Percentiles rank a stretch among this genome's conserved stretches.
phyloP scores from a whole-genome alignment of 2,113 vertebrate species.

The Actenoides hombroni region DNA sequence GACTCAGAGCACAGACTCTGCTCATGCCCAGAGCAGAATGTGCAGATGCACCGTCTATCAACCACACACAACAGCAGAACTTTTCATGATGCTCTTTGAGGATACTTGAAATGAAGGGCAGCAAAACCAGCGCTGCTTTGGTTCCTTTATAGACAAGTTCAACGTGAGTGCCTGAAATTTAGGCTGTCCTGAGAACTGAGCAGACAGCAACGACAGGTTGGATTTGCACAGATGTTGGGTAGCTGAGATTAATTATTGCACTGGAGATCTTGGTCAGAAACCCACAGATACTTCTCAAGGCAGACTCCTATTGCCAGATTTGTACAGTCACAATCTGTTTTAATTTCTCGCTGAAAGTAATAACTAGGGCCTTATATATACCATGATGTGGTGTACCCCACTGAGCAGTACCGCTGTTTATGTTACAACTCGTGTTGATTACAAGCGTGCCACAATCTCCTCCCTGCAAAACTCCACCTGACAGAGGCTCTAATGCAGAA shows the following conservation, averaged over 20 bases:
- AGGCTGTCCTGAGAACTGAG: background rate
- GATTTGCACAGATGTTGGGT: background rate
- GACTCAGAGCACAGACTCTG: background rate
- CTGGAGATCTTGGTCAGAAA: background rate
- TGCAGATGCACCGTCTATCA: background rate
- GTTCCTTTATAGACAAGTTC: background rate
- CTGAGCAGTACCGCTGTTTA: background rate
- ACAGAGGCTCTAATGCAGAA: background rate
- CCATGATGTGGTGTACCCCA: too few species aligned
- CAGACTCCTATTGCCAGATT: background rate
- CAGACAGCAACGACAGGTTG: accelerated
- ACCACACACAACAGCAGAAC: background rate
- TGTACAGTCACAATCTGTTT: background rate
- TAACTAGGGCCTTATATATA: background rate
- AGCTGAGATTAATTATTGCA: background rate
- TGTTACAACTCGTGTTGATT: background rate
- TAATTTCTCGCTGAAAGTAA: background rate
- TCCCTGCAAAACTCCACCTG: background rate
- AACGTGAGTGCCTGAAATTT: background rate
- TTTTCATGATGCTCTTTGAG: background rate
- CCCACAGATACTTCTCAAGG: background rate
- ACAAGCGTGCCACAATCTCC: background rate
- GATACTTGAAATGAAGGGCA: background rate
- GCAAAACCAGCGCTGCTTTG: background rate
- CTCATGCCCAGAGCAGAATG: background rate